Percentiles rank a stretch among this genome's conserved stretches.
phyloP scores from a whole-genome alignment of 2,797 vertebrate genomes.

The Sebastes steindachneri region DNA sequence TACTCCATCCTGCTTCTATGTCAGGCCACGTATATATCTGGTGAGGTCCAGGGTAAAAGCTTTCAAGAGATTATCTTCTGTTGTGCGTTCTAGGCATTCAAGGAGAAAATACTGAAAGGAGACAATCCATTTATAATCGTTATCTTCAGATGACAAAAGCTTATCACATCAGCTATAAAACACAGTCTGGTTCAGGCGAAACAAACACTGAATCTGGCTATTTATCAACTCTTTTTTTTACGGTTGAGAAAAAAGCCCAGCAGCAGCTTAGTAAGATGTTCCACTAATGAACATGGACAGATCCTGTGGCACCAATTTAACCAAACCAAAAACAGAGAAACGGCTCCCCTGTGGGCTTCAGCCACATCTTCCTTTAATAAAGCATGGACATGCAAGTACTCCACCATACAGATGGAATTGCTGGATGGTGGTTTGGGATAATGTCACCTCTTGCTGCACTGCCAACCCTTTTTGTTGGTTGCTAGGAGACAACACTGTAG shows the following conservation, averaged over 20 bases:
- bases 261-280: slow-evolving; percentile 13
- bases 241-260: background rate
- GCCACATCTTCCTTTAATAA: slow-evolving; percentile 7
- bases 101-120: slow-evolving; percentile 5
- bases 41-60: background rate
- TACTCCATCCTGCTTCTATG: background rate
- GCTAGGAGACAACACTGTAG: slow-evolving; percentile 80
- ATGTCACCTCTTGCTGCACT: slow-evolving; percentile 66
- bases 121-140: background rate
- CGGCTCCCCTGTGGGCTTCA: background rate
- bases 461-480: slow-evolving; percentile 75
- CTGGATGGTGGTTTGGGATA: slow-evolving; percentile 63
- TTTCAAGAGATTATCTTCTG: background rate
- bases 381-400: slow-evolving; percentile 13
- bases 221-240: slow-evolving; percentile 1
- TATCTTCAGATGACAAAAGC: background rate
- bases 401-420: slow-evolving; percentile 42
- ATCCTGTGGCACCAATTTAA: background rate
- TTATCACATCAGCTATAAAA: background rate
- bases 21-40: background rate
- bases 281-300: background rate
- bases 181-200: background rate
- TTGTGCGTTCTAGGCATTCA: background rate
- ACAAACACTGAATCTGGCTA: background rate
- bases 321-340: background rate